Conservation (phyloP, 1,140 invertebrate genomes). For the Sarcophaga bullata region DNA sequence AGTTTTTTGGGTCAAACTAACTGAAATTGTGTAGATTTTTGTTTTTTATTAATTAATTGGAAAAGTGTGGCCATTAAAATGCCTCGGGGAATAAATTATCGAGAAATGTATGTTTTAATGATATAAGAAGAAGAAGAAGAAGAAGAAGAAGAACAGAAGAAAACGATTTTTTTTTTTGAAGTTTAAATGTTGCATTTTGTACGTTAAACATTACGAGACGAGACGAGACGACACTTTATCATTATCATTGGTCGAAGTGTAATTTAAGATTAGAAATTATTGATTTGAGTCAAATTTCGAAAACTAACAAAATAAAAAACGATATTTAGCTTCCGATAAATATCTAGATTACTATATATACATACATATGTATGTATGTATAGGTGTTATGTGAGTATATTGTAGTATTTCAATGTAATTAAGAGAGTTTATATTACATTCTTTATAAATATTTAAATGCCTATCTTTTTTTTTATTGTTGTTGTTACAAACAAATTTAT, state of each 20-base stretch:
- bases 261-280: conserved; percentile 9
- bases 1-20: background rate
- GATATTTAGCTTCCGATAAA: conserved; percentile 18
- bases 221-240: too few species aligned
- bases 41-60: conserved; percentile 9
- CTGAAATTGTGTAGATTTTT: background rate
- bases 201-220: background rate
- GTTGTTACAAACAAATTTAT: too few species aligned
- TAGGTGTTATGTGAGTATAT: background rate
- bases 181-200: background rate
- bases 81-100: background rate
- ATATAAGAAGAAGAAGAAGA: too few species aligned
- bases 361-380: background rate
- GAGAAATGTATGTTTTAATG: background rate
- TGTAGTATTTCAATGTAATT: background rate
- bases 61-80: conserved; percentile 14
- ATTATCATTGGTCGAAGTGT: background rate
- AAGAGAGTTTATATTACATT: conserved; percentile 19
- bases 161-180: background rate
- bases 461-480: too few species aligned
- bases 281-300: background rate
- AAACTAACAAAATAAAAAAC: background rate
- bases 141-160: too few species aligned
- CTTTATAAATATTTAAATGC: background rate
- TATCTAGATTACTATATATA: background rate